phyloP scores from a whole-genome alignment of 2,113 vertebrate species.

The Pedionomus torquatus region DNA sequence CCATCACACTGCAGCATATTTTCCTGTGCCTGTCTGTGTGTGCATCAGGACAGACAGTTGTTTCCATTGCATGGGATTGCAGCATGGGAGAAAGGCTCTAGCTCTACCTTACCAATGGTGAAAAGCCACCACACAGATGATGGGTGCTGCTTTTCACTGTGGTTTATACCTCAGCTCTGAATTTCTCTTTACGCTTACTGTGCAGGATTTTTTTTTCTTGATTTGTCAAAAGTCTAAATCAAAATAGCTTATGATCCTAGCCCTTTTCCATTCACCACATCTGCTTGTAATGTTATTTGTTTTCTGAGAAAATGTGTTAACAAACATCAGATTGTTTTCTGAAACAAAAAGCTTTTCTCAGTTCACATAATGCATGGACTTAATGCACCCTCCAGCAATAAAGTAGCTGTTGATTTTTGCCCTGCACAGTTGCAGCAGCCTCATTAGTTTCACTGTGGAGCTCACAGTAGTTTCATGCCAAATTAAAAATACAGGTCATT shows the following conservation, averaged over 20 bases:
- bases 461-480: constrained; percentile 69
- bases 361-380: constrained; percentile 26
- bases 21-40: background rate
- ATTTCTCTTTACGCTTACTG: constrained; percentile 20
- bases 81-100: background rate
- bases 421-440: constrained; percentile 51
- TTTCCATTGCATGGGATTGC: background rate
- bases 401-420: constrained; percentile 68
- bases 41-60: background rate
- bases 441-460: constrained; percentile 73
- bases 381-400: constrained; percentile 58
- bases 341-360: constrained; percentile 47
- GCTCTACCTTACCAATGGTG: background rate
- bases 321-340: background rate
- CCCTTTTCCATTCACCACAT: background rate
- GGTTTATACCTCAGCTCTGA: constrained; percentile 17
- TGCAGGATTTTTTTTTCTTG: background rate
- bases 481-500: constrained; percentile 78
- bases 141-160: background rate
- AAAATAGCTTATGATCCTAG: constrained; percentile 55
- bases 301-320: constrained; percentile 56
- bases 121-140: background rate
- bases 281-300: constrained; percentile 49
- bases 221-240: constrained; percentile 1
- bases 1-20: background rate